Base-by-base conservation (phyloP, 64 coral and sea anemone genomes). In the Hydrozoanthus tunicans region DNA sequence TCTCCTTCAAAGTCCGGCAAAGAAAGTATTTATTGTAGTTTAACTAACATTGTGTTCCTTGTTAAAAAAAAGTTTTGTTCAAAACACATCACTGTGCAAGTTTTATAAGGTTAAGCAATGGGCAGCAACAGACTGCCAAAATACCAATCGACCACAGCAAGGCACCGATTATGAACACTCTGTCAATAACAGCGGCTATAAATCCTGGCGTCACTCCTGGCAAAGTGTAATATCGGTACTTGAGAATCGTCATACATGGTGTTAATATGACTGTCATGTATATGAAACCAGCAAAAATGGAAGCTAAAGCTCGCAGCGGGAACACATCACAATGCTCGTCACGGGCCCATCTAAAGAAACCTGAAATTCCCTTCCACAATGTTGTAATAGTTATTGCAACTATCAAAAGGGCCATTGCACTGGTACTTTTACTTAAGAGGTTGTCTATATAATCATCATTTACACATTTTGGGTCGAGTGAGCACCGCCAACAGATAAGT, bases 321-420 rank as follows among this genome's bases (percentile, higher is more conserved):
- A 98, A 98, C 3, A 98, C 65, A 52, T 98, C 94, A 57, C 94
- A 95, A 51, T 95, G 91, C 6, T 95, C 96, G n/a, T 81, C 81
- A 5, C 96, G 91, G 58, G 93, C 93, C 91, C 94, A 98, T 81
- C 96, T 92, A 81, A 98, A 98, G 79, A 98, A 94, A 6, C 90
- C 91, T 17, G 93, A 94, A 74, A 93, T 93, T 7, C 91, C 96
- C 68, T 98, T 98, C 96, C 96, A 98, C 66, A 95, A 25, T 1
- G 96, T 98, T 15, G 89, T 93, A 26, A 98, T 58, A 10, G 68
- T 89, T 81, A 98, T 93, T 8, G 93, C 96, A 61, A 93, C 7
- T 61, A 95, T 64, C 4, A 95, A 83, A 10, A 98, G 14, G 51
- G 86, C 77, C 89, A 98, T 70, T 27, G 64, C 77, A 9, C 75